A percentile compares a stretch with the other conserved stretches of the same genome.
Evolutionary conservation across 2,888 invertebrate species (phyloP).

Genomic region (Odontocolon sp.): DNA sequence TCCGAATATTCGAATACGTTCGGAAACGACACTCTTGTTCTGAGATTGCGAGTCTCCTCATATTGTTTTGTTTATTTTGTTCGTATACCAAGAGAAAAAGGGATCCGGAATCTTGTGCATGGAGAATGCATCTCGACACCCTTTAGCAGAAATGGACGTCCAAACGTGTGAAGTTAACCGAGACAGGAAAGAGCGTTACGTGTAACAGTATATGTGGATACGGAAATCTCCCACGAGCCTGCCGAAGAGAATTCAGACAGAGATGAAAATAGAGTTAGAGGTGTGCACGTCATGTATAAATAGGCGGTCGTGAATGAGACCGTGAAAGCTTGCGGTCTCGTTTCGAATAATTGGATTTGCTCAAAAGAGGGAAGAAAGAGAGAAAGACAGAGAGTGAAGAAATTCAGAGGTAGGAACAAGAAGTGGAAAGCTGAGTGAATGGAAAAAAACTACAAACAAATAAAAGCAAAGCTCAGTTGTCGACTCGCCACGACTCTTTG

Average conservation of each 20-base stretch:
- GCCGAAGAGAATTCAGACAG: conserved; percentile 35
- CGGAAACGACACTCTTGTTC: no score
- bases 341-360: conserved; percentile 78
- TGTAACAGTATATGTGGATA: not conserved
- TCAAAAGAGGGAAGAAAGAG: conserved; percentile 67
- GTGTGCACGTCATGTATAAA: conserved; percentile 65
- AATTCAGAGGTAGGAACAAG: not conserved
- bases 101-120: not conserved
- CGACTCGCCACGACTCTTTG: conserved; percentile 31
- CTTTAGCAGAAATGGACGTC: conserved; percentile 7
- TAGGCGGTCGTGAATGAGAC: conserved; percentile 73
- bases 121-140: not conserved
- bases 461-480: conserved; percentile 43
- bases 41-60: no score
- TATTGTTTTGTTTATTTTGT: no score
- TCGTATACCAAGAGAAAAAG: no score
- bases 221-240: conserved; percentile 7
- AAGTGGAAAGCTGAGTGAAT: conserved; percentile 5
- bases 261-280: conserved; percentile 33
- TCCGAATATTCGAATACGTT: no score
- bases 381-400: conserved; percentile 29
- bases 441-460: not conserved
- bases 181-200: conserved; percentile 12
- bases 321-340: conserved; percentile 76
- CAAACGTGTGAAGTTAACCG: not conserved